A percentile compares a stretch with the other conserved stretches of the same genome.
Evolutionary conservation across 2,797 vertebrate species (phyloP).

Genomic region (Dicrostonyx torquatus): DNA sequence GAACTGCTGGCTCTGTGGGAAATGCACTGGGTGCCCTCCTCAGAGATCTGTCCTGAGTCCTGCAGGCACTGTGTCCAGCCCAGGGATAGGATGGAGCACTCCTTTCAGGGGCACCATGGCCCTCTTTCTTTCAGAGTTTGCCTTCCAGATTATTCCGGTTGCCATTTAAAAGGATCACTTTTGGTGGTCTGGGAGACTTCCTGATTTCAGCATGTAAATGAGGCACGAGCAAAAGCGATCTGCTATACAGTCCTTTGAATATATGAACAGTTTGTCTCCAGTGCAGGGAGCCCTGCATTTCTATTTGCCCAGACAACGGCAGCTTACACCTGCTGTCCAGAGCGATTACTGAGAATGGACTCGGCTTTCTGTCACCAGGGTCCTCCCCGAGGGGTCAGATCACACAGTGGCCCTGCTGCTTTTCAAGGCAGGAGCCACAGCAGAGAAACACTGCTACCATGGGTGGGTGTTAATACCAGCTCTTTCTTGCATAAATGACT

Average conservation of each 20-base stretch:
- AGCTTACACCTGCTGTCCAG: not conserved
- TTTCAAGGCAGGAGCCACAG: not conserved
- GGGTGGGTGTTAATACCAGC: not conserved
- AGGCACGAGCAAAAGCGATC: not conserved
- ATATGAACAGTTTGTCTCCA: not conserved
- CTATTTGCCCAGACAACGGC: not conserved
- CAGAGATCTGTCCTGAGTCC: not conserved
- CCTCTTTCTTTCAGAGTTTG: not conserved
- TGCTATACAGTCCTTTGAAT: not conserved
- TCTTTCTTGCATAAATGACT: not conserved
- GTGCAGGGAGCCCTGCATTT: not conserved
- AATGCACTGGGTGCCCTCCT: not conserved
- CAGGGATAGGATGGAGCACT: fast-evolving
- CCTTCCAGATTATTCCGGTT: not conserved
- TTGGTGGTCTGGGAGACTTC: not conserved
- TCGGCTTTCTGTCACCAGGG: not conserved
- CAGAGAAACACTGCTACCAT: not conserved
- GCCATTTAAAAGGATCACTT: not conserved
- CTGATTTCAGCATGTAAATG: not conserved
- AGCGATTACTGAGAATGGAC: not conserved
- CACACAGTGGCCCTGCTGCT: not conserved
- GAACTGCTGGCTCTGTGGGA: not conserved
- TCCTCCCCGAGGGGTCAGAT: not conserved
- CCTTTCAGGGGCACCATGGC: not conserved
- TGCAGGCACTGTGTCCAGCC: not conserved